These are phyloP conservation scores for Dromaius novaehollandiae DNA, from an alignment of 2,113 vertebrate genomes.

Conservation along the genomic window DNA sequence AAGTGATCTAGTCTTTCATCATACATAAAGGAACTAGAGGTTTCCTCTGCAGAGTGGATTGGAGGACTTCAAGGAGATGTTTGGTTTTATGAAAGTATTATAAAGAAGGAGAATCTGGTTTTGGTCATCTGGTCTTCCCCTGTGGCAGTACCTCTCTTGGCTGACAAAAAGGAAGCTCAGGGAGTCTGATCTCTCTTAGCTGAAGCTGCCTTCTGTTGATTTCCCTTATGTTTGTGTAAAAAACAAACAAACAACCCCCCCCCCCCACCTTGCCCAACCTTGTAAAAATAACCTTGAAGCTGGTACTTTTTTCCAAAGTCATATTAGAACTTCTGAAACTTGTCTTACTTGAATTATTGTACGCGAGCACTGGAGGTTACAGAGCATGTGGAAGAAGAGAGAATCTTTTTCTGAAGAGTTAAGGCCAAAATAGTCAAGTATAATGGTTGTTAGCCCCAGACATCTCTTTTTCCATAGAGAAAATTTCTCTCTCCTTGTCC, in stretches of 20 bases:
- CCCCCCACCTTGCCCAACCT: not conserved
- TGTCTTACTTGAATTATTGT: not conserved
- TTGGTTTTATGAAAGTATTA: fast-evolving
- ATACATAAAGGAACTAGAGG: fast-evolving
- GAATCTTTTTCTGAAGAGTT: not conserved
- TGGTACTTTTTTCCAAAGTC: not conserved
- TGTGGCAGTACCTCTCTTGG: not conserved
- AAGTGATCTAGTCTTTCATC: fast-evolving
- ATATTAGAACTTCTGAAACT: not conserved
- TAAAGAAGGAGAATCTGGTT: fast-evolving
- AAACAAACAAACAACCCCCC: not conserved
- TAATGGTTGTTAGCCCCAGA: fast-evolving
- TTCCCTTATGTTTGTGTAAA: fast-evolving
- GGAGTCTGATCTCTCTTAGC: not conserved
- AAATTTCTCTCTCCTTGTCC: fast-evolving
- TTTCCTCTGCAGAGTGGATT: not conserved
- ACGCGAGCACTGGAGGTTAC: not conserved
- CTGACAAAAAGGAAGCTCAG: not conserved
- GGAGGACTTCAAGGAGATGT: not conserved
- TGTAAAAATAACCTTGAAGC: fast-evolving
- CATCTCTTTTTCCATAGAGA: not conserved
- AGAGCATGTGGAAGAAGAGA: not conserved
- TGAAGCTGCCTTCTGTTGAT: not conserved
- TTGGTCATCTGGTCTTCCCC: not conserved
- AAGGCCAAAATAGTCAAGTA: fast-evolving